Base-by-base conservation (phyloP, 2,113 vertebrate genomes). In the Romanogobio albipinnatus region DNA sequence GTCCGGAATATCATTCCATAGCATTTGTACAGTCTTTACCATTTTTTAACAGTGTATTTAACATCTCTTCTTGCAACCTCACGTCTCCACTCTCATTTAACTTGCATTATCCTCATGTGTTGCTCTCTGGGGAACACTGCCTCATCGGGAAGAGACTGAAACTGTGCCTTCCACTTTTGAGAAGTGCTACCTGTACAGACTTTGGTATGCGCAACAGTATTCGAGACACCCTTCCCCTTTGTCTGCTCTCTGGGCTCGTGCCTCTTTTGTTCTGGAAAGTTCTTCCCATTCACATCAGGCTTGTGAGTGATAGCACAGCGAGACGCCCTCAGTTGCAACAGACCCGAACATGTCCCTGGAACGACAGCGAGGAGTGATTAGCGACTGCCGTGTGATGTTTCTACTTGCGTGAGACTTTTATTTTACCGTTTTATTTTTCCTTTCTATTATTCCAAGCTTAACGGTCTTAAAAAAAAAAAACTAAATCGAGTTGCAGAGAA, bases 401-500 rank as follows among this genome's bases (percentile, higher is more conserved):
- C 13, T 47, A 15, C 70, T 74, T 47, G 43, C 11, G 4, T 33
- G 24, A 49, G 14, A 19, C 47, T 33, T 75, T 14, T 33, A 17
- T 26, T 29, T 15, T 24, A 51, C 1, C 4, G 49, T 47, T 74
- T 74, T 74, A 74, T 74, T 49, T 73, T 74, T 45, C 43, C 74
- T 53, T 76, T 76, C 74, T 47, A 76, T 76, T 76, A 76, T 53
- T 19, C 24, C 24, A 76, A 53, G 47, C 74, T 33, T 53, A 76
- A 53, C 45, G 29, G 13, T 53, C 73, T 76, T 51, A 10, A 36
- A 73, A 33, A 47, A 36, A 4, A 62, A 49, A 26, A 11, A 8
- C 15, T 19, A 53, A 51, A 76, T 53, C 74, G 9, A 49, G 82
- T 61, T 70, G 66, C 51, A 59, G 87, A 71, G 73, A 86, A 86